Evolutionary conservation across 2,888 invertebrate species (phyloP).

Genomic region (Lobophora halterata): DNA sequence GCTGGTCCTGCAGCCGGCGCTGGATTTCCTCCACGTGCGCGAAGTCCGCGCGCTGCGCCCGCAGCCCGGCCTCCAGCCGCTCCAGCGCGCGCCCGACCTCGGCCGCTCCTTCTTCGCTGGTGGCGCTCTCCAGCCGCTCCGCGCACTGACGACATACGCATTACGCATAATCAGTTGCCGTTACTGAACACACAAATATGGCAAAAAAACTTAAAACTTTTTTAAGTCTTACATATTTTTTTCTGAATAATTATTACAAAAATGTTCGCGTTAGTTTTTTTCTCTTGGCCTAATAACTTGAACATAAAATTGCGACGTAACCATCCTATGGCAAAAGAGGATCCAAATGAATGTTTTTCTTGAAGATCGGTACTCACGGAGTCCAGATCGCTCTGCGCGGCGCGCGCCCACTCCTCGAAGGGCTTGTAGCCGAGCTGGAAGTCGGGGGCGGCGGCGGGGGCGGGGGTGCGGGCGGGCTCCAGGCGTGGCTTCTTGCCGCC

Average conservation of each 20-base stretch:
- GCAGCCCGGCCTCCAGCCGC: slow-evolving; percentile 66
- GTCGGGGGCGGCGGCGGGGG: slow-evolving; percentile 58
- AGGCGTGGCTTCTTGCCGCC: slow-evolving; percentile 62
- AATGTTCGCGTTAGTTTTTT: too few relatives aligned
- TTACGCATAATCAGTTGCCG: background rate
- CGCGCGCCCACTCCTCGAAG: slow-evolving; percentile 63
- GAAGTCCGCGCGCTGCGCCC: slow-evolving; percentile 74
- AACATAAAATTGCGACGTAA: too few relatives aligned
- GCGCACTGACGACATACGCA: slow-evolving; percentile 40
- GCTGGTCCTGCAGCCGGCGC: slow-evolving; percentile 74
- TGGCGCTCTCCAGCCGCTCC: slow-evolving; percentile 52
- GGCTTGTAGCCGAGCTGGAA: slow-evolving; percentile 76
- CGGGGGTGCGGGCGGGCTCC: slow-evolving; percentile 53
- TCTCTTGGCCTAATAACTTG: too few relatives aligned
- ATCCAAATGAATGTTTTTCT: too few relatives aligned
- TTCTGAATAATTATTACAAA: too few relatives aligned
- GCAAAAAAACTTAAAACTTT: too few relatives aligned
- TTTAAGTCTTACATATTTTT: too few relatives aligned
- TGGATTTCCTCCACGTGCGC: slow-evolving; percentile 82
- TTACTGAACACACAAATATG: too few relatives aligned
- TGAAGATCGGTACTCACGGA: too few relatives aligned
- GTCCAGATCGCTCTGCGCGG: slow-evolving; percentile 56
- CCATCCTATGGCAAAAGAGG: too few relatives aligned
- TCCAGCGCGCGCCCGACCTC: slow-evolving; percentile 40
- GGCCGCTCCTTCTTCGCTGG: slow-evolving; percentile 32